Evolutionary conservation across 2,113 vertebrate species (phyloP).

Genomic region (Pogona vitticeps): DNA sequence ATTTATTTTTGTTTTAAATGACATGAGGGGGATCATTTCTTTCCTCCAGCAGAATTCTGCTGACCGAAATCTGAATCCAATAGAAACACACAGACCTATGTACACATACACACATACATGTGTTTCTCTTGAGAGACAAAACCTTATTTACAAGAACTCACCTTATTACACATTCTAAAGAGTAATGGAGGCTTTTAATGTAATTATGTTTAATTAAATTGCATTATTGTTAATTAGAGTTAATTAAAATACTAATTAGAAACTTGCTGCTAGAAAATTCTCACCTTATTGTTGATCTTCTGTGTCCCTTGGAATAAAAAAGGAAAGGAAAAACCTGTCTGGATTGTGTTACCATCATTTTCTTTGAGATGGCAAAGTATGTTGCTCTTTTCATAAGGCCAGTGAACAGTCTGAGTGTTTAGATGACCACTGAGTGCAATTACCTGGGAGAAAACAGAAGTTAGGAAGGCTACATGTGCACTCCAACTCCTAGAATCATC

Average conservation of each 20-base stretch:
- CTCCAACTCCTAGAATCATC: too few species aligned
- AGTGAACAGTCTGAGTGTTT: neutral
- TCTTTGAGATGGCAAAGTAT: too few species aligned
- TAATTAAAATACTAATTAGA: conserved; percentile 46
- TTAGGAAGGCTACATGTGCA: too few species aligned
- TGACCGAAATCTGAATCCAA: neutral
- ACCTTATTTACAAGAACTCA: neutral
- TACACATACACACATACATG: neutral
- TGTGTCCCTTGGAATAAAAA: neutral
- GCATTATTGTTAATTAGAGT: conserved; percentile 37
- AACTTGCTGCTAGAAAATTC: conserved; percentile 16
- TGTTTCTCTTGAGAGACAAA: neutral
- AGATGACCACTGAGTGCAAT: neutral
- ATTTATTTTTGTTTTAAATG: neutral
- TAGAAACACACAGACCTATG: neutral
- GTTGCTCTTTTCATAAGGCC: neutral
- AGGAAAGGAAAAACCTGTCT: neutral
- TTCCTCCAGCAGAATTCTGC: neutral
- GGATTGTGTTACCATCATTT: neutral
- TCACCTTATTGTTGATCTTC: neutral
- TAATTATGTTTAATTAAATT: conserved; percentile 43
- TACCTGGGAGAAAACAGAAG: neutral
- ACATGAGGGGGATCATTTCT: too few species aligned
- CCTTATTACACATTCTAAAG: conserved; percentile 18
- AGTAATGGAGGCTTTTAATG: neutral